Evolutionary conservation across 2,797 vertebrate genomes (phyloP), one percentile per base, ranked within the genome.

Genomic region (Hyperoplus immaculatus): DNA sequence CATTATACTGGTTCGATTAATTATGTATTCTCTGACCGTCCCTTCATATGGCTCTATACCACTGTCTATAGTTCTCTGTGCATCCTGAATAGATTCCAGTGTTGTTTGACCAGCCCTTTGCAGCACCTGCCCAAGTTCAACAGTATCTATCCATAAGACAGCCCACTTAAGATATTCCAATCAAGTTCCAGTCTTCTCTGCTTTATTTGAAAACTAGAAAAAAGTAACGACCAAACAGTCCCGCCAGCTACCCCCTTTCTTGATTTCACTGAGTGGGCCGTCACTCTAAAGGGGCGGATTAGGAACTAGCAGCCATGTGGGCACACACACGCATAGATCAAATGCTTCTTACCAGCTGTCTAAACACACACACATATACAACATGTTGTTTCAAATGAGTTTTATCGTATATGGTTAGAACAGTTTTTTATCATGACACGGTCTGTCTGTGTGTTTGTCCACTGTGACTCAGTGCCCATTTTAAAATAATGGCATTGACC

Each of bases 271-370:
- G 75, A 85, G 87, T 88, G 80, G 50, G 68, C 89, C 56, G 90
- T 88, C 76, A 76, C 80, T 90, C 74, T 75, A 73, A 80, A 82
- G 80, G 84, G 85, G 81, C 75, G 70, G 90, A 89, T 90, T 85
- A 91, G 81, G 71, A 74, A 69, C 69, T 45, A 65, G 75, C n/a
- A 66, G 41, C 51, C 60, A 74, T 51, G 41, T 16, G 45, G 42
- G 42, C 42, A 7, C 50, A 46, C 59, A 45, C 9, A 12, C 5
- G 5, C 57, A 58, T 2, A 61, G 53, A 70, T 8, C 5, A 80
- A 64, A 72, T 77, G 59, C 46, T 65, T 78, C 55, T 69, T 12
- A 9, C 55, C 87, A 82, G 82, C 51, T 81, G 69, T 81, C 36
- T 72, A 60, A 83, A 72, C 71, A 77, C 69, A 29, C 29, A 78